A percentile compares a stretch with the other conserved stretches of the same genome.
Conservation (phyloP, 2,888 invertebrate species). For the Seira sanloemensis region DNA sequence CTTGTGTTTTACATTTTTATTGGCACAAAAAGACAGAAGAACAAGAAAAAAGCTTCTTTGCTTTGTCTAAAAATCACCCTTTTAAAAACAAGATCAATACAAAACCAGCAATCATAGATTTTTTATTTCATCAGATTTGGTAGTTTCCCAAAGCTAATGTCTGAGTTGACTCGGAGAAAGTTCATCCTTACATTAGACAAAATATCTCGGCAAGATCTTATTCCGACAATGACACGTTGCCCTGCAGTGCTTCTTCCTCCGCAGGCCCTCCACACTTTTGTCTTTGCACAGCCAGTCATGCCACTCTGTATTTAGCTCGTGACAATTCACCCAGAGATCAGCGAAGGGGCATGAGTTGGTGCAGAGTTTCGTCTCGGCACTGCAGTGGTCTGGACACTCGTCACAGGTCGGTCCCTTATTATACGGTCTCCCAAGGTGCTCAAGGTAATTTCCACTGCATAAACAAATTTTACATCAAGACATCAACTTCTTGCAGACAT, state of each 20-base stretch:
- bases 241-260: slow-evolving; percentile 80
- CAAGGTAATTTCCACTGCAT: slow-evolving; percentile 82
- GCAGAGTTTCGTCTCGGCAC: slow-evolving; percentile 80
- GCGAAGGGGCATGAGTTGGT: slow-evolving; percentile 83
- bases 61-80: too few species aligned
- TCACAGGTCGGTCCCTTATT: slow-evolving; percentile 80
- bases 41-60: too few species aligned
- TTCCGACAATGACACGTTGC: slow-evolving; percentile 85
- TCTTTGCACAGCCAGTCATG: slow-evolving; percentile 81
- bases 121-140: too few species aligned
- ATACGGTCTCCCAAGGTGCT: slow-evolving; percentile 82
- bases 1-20: too few species aligned
- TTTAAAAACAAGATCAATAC: too few species aligned
- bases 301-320: slow-evolving; percentile 79
- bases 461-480: slow-evolving; percentile 6
- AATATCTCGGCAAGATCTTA: slow-evolving; percentile 76
- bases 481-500: too few species aligned
- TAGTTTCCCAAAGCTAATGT: too few species aligned
- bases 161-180: too few species aligned
- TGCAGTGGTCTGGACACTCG: slow-evolving; percentile 82
- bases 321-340: slow-evolving; percentile 82
- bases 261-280: slow-evolving; percentile 78
- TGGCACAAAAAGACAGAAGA: too few species aligned
- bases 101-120: too few species aligned
- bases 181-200: not conserved